Base-by-base conservation (phyloP, 2,888 invertebrate genomes). In the Dugesia japonica region DNA sequence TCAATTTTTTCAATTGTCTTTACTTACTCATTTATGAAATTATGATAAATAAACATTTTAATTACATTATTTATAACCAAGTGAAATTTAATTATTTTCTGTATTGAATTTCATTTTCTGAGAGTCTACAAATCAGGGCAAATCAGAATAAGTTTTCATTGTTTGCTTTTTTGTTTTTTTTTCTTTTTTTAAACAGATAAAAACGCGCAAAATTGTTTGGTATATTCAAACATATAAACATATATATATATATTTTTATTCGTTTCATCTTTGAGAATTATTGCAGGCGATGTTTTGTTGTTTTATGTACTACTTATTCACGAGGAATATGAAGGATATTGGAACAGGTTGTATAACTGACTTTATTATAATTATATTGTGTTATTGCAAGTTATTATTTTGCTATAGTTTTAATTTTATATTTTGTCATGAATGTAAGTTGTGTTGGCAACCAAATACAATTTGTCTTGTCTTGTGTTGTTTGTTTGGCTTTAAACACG, bases 361-460 rank as follows among this genome's bases (percentile, higher is more conserved):
- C 4, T 56, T 56, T 31, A 31, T 56, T 56, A 56, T 56, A 9
- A 56, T 23, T 56, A 56, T 56, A 13, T 56, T 56, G 56, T 56
- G 56, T 56, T 56, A 56, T 56, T 56, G 4, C 56, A 56, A 56
- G 56, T 56, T 56, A 56, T 56, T 56, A 56, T 56, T 56, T 56
- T 56, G 56, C 56, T 56, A 56, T 56, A 56, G 56, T 56, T 56
- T n/a, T 56, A 56, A 56, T 56, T 56, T 56, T 4, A 56, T 56
- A 56, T 56, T 56, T 56, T 56, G 56, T 56, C 56, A 56, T 56
- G 56, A 56, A 56, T 56, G 56, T 56, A n/a, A 56, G 56, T 56
- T 56, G 56, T 56, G 56, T 56, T 56, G 56, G 23, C 56, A 56
- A 56, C 56, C 56, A 56, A 56, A 56, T 56, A 56, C 56, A 56